These are phyloP conservation scores for Thaumatotibia leucotreta DNA, from an alignment of 1,140 invertebrate species.

Conservation along the genomic window DNA sequence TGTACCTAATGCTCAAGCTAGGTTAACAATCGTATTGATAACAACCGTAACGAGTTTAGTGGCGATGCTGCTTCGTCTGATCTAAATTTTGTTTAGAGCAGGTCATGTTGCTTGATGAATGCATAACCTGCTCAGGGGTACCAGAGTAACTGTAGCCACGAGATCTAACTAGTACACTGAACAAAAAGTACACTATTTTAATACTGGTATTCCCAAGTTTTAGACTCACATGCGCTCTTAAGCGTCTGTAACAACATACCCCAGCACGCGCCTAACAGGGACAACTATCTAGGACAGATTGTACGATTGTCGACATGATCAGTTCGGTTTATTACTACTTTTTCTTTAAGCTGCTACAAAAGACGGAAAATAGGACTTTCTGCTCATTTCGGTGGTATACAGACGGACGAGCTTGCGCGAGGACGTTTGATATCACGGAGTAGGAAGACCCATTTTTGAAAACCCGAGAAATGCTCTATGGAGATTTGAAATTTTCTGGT, in stretches of 20 bases:
- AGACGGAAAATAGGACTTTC: background rate
- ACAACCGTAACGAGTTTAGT: slow-evolving; percentile 57
- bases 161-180: background rate
- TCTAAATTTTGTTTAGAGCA: slow-evolving; percentile 44
- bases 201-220: background rate
- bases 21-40: slow-evolving; percentile 51
- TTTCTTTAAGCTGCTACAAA: background rate
- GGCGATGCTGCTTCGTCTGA: slow-evolving; percentile 47
- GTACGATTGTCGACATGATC: background rate
- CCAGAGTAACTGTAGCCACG: background rate
- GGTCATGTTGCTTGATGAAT: slow-evolving; percentile 26
- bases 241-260: background rate
- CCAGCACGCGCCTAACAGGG: background rate
- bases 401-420: too few species aligned
- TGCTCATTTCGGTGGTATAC: too few species aligned
- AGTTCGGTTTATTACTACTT: background rate
- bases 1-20: slow-evolving; percentile 35
- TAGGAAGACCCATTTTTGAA: too few species aligned
- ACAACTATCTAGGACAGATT: slow-evolving; percentile 2
- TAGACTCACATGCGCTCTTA: background rate
- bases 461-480: too few species aligned
- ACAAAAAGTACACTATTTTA: background rate
- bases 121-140: slow-evolving; percentile 27
- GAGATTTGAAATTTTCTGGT: too few species aligned
- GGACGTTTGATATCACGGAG: too few species aligned